Evolutionary conservation across 2,888 invertebrate genomes (phyloP), one percentile per base, ranked within the genome.

Genomic region (Chloromyia formosa): DNA sequence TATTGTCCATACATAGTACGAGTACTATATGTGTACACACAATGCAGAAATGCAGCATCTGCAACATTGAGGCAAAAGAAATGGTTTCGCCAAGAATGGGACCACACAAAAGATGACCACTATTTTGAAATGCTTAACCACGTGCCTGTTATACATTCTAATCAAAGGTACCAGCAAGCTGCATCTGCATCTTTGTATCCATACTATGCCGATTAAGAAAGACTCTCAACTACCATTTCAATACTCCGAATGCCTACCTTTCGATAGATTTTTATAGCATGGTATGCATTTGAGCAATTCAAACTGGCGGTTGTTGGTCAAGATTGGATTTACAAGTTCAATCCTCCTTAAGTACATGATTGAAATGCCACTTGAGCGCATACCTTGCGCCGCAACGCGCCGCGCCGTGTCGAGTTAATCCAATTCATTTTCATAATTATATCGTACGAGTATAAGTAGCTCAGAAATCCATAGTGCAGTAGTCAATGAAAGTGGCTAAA

Each of bases 61-160:
- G 7, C 7, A 35, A 35, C 49, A 49, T 49, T 12, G 49, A 49
- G 49, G 14, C 49, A n/a, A 49, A 3, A n/a, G 16, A 49, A 49
- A 49, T 49, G 10, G 49, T n/a, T n/a, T 10, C 49, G 49, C 14
- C 56, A 18, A 35, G 14, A 58, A 56, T 58, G 71, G 22, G 71
- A 71, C 71, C 71, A 71, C 71, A 71, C 71, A 71, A 71, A 58
- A 58, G 56, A 69, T 27, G 68, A 69, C 68, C 53, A 54, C 54
- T 71, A 56, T 40, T 27, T 56, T 20, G n/a, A 58, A 20, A 56
- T 71, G 18, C 71, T 71, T 58, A 20, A 71, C 71, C 71, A 71
- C 71, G 71, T 71, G 71, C 71, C 71, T 22, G 66, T 18, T 18
- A 66, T 22, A 49, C 20, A 35, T 66, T 66, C 27, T 35, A 35